These are phyloP conservation scores for Aplysina aerophoba DNA, from an alignment of 37 sponge, comb jelly and placozoan genomes.

Conservation along the genomic window DNA sequence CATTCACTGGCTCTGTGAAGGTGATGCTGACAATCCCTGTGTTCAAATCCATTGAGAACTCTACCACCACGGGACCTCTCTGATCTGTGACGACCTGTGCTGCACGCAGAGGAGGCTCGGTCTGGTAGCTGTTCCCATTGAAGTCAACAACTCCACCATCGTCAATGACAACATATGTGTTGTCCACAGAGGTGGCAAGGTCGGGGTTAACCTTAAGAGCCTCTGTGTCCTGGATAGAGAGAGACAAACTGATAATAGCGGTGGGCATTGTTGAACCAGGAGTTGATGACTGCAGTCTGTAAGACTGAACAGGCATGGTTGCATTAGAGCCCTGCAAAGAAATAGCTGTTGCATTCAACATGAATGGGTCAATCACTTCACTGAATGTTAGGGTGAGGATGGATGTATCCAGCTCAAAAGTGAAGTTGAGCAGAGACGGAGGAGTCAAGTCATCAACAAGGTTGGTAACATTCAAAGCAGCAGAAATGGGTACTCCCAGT, in stretches of 20 bases:
- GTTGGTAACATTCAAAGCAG: not conserved
- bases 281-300: conserved; percentile 52
- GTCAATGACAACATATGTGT: conserved; percentile 67
- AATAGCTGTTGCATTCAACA: conserved; percentile 17
- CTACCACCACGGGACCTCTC: conserved; percentile 48
- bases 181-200: conserved; percentile 54
- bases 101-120: conserved; percentile 53
- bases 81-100: conserved; percentile 52
- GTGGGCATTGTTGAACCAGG: conserved; percentile 25
- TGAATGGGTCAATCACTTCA: conserved; percentile 24
- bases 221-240: conserved; percentile 77
- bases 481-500: not conserved
- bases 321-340: not conserved
- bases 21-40: conserved; percentile 60
- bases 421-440: conserved; percentile 32
- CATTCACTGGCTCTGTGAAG: conserved; percentile 76
- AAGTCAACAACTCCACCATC: conserved; percentile 58
- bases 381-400: conserved; percentile 31
- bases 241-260: conserved; percentile 23
- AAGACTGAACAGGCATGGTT: not conserved
- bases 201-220: conserved; percentile 59
- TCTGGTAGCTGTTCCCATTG: conserved; percentile 38
- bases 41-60: conserved; percentile 68
- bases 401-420: conserved; percentile 41
- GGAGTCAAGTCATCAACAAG: conserved; percentile 26